phyloP scores from a whole-genome alignment of 1,140 invertebrate species.

The Zaprionus camerounensis region DNA sequence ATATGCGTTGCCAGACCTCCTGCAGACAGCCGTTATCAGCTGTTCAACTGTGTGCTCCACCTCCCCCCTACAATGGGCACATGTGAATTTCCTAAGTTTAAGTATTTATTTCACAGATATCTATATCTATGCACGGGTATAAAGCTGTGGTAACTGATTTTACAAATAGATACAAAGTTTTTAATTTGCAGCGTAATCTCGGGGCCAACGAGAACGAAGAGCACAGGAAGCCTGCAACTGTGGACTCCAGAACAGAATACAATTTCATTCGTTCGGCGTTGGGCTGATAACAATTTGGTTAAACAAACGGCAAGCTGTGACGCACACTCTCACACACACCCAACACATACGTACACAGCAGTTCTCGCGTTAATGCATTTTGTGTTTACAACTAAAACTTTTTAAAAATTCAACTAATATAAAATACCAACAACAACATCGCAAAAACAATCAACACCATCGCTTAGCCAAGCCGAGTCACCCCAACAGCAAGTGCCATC shows the following conservation, averaged over 20 bases:
- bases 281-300: constrained; percentile 54
- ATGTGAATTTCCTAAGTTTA: not conserved
- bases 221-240: not conserved
- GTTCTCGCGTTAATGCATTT: constrained; percentile 40
- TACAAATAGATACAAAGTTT: constrained; percentile 12
- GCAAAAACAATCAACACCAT: not conserved
- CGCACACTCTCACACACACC: not conserved
- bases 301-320: constrained; percentile 41
- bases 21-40: not conserved
- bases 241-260: not conserved
- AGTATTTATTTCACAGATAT: constrained; percentile 2
- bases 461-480: not conserved
- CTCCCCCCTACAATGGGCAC: not conserved
- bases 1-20: not conserved
- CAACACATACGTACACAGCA: not conserved
- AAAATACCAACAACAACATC: not conserved
- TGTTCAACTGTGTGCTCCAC: not conserved
- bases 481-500: not conserved
- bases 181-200: constrained; percentile 11
- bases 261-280: constrained; percentile 1
- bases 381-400: not conserved
- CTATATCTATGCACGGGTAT: not conserved
- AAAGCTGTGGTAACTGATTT: not conserved
- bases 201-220: not conserved
- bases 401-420: not conserved